Conservation (phyloP, 2,113 vertebrate genomes). For the Eulacestoma nigropectus region DNA sequence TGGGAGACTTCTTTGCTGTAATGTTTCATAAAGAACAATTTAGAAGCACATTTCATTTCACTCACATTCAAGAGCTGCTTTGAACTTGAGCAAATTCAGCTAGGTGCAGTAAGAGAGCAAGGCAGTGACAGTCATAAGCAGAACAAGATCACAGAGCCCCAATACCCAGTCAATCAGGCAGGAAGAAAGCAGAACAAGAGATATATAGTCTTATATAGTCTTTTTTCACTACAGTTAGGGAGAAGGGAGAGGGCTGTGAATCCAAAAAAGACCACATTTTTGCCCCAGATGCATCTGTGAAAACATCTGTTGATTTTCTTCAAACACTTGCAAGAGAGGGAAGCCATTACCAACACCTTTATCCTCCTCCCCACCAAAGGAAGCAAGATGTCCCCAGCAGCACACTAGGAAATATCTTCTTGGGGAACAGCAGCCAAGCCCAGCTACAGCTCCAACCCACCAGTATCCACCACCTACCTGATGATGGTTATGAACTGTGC, state of each 20-base stretch:
- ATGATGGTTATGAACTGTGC: slow-evolving; percentile 85
- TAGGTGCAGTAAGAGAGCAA: not conserved
- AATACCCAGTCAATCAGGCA: not conserved
- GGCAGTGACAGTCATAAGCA: not conserved
- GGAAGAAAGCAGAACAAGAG: not conserved
- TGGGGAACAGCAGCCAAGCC: not conserved
- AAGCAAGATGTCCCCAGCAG: not conserved
- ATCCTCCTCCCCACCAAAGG: not conserved
- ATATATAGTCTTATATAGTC: rapidly evolving
- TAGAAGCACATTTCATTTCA: not conserved
- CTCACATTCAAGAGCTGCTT: not conserved
- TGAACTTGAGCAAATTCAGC: not conserved
- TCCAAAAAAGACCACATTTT: not conserved
- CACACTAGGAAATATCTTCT: not conserved
- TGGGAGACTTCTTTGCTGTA: not conserved
- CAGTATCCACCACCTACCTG: slow-evolving; percentile 60
- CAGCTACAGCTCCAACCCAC: not conserved
- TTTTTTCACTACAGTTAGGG: not conserved
- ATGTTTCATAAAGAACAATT: not conserved
- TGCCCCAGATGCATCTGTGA: not conserved
- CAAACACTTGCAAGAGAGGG: not conserved
- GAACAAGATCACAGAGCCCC: not conserved
- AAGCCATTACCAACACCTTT: not conserved
- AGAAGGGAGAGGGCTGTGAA: not conserved
- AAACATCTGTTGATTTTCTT: not conserved